These are phyloP conservation scores for Brachyrhaphis roseni DNA, from an alignment of 2,797 vertebrate species.

Conservation along the genomic window DNA sequence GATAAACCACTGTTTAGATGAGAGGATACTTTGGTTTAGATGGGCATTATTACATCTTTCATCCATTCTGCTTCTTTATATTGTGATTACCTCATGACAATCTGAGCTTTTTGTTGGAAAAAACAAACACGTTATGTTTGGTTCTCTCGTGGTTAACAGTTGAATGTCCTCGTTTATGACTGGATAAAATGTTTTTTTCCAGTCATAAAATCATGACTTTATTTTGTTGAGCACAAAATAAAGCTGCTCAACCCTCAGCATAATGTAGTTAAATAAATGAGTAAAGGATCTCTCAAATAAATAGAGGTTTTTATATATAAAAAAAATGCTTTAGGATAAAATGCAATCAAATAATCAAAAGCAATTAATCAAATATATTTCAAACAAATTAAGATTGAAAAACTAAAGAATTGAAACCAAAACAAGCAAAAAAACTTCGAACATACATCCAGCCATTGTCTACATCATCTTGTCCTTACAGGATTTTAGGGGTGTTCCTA, in stretches of 20 bases:
- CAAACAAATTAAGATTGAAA: not conserved
- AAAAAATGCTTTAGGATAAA: not conserved
- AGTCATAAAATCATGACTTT: too few relatives aligned
- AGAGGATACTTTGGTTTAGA: not conserved
- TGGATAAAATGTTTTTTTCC: not conserved
- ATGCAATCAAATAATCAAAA: not conserved
- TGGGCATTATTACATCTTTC: not conserved
- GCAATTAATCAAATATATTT: not conserved
- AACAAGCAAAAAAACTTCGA: not conserved
- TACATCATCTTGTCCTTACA: not conserved
- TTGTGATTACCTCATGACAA: conserved; percentile 1
- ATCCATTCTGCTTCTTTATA: not conserved
- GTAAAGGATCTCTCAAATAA: not conserved
- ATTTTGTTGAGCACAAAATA: not conserved
- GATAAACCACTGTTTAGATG: conserved; percentile 1
- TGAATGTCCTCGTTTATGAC: not conserved
- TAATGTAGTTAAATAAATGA: not conserved
- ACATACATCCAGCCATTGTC: not conserved
- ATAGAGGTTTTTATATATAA: not conserved
- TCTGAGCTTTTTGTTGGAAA: not conserved
- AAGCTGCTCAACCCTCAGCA: not conserved
- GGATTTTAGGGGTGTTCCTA: not conserved
- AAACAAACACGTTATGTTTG: not conserved
- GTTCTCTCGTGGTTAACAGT: not conserved
- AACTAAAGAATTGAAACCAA: not conserved